These are phyloP conservation scores for Neoascia interrupta DNA, from an alignment of 2,888 invertebrate genomes.

Conservation along the genomic window DNA sequence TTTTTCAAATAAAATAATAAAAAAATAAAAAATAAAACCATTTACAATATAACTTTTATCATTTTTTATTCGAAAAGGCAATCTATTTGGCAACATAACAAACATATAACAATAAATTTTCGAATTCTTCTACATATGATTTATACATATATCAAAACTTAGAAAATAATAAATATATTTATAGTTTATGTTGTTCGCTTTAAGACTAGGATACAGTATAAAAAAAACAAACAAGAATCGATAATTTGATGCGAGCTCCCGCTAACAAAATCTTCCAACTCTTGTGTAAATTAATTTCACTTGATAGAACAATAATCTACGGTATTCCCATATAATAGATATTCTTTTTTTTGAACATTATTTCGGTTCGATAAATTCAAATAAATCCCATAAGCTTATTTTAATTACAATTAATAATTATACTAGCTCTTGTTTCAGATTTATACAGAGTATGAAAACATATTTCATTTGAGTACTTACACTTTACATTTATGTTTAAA, in stretches of 20 bases:
- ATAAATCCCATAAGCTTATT: no score
- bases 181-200: conserved; percentile 32
- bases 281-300: conserved; percentile 16
- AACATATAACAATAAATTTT: conserved; percentile 15
- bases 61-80: conserved; percentile 21
- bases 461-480: no score
- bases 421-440: conserved; percentile 11
- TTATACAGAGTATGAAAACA: neutral
- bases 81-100: conserved; percentile 41
- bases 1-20: no score
- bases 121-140: conserved; percentile 6
- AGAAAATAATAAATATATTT: conserved; percentile 39
- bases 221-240: conserved; percentile 8
- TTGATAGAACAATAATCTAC: conserved; percentile 14
- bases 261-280: conserved; percentile 24
- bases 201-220: conserved; percentile 62
- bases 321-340: neutral
- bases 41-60: conserved; percentile 5
- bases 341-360: no score
- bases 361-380: conserved; percentile 41
- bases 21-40: neutral
- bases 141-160: conserved; percentile 46
- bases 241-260: conserved; percentile 24
- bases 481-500: no score
- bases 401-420: no score